Conservation (phyloP, 2,888 invertebrate species). For the Polymixis flavicincta region DNA sequence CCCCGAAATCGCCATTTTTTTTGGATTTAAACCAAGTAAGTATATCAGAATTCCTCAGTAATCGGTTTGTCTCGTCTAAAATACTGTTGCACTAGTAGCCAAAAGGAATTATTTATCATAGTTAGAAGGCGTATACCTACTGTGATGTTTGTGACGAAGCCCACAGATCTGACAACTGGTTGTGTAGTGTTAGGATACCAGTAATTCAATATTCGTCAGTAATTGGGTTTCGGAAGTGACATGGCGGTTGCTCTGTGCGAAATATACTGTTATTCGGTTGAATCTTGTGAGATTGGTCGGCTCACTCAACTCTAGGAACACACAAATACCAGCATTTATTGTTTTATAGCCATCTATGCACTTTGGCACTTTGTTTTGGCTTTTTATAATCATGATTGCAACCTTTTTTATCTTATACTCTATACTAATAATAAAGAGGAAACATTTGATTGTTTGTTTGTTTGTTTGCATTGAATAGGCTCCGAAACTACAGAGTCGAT, state of each 20-base stretch:
- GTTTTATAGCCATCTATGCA: neutral
- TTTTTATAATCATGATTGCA: neutral
- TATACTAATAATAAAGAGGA: no score
- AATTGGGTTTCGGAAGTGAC: conserved; percentile 19
- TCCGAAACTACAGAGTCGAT: no score
- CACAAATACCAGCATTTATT: neutral
- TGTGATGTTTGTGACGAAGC: neutral
- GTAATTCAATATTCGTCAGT: conserved; percentile 34
- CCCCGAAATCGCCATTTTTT: no score
- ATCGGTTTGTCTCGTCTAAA: neutral
- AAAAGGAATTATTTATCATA: neutral
- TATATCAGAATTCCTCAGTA: neutral
- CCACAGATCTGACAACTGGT: neutral
- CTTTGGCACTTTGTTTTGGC: neutral
- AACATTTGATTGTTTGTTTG: no score
- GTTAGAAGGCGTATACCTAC: no score
- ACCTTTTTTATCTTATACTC: no score
- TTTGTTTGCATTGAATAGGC: no score
- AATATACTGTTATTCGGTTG: neutral
- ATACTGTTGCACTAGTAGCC: neutral
- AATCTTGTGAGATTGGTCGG: neutral
- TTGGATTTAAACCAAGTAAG: neutral
- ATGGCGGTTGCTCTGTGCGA: neutral
- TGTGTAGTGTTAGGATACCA: neutral
- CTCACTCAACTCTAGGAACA: neutral